Evolutionary conservation across 2,888 invertebrate genomes (phyloP).

Genomic region (Eristalinus aeneus): DNA sequence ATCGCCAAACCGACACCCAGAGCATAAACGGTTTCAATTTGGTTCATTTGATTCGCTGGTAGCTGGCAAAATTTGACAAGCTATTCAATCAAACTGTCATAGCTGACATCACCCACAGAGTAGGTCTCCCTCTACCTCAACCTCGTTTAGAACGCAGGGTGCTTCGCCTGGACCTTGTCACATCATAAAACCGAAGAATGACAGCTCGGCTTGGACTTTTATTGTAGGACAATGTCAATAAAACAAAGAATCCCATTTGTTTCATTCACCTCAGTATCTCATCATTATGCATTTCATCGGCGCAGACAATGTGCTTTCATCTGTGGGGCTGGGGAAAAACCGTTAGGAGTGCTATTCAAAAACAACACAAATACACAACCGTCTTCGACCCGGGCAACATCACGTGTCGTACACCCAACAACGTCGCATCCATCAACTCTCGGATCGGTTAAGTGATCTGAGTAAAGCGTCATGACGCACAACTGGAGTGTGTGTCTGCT

Average conservation of each 20-base stretch:
- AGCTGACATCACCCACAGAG: background rate
- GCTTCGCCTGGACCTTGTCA: background rate
- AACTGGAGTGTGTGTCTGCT: conserved; percentile 34
- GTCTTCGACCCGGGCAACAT: conserved; percentile 6
- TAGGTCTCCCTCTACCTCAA: background rate
- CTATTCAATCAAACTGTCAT: background rate
- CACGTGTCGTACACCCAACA: conserved; percentile 46
- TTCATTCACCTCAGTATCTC: conserved; percentile 17
- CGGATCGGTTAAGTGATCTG: conserved; percentile 52
- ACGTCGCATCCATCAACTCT: conserved; percentile 61
- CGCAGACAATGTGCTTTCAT: background rate
- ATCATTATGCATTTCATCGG: conserved; percentile 19
- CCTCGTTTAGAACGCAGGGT: background rate
- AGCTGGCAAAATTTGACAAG: background rate
- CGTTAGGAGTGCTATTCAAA: background rate
- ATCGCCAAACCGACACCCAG: background rate
- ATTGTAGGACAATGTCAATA: background rate
- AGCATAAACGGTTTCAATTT: background rate
- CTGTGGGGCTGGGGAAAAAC: background rate
- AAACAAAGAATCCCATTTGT: conserved; percentile 14
- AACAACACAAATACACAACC: background rate
- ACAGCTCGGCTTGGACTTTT: conserved; percentile 8
- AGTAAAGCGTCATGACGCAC: conserved; percentile 49
- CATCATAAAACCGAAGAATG: background rate
- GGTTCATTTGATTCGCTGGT: background rate